Conservation (phyloP, 1,140 invertebrate species). For the Agrypnia vestita region DNA sequence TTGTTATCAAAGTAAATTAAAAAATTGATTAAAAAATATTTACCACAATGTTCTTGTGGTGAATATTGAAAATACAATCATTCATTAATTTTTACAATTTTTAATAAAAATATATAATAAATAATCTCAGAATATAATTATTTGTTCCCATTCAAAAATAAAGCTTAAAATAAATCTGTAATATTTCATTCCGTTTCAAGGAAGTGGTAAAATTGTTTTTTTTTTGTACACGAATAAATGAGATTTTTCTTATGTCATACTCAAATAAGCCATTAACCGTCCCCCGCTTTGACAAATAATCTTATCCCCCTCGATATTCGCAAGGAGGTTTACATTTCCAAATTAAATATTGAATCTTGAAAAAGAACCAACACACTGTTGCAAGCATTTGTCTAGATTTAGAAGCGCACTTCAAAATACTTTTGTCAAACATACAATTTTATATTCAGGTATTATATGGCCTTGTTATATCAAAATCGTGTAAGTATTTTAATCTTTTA, state of each 20-base stretch:
- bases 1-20: too few relatives aligned
- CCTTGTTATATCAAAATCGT: too few relatives aligned
- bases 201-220: conserved; percentile 32
- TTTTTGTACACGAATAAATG: conserved; percentile 20
- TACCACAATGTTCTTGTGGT: too few relatives aligned
- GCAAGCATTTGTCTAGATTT: conserved; percentile 31
- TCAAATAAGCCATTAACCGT: conserved; percentile 40
- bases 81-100: too few relatives aligned
- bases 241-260: conserved; percentile 43
- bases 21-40: too few relatives aligned
- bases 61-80: too few relatives aligned
- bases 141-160: too few relatives aligned
- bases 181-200: conserved; percentile 26
- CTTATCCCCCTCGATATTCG: conserved; percentile 12
- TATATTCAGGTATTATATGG: neutral
- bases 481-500: too few relatives aligned
- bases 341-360: conserved; percentile 49
- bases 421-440: neutral
- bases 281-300: conserved; percentile 44
- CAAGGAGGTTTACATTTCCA: conserved; percentile 36
- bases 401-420: neutral
- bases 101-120: too few relatives aligned
- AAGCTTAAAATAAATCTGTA: neutral
- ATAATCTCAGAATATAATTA: too few relatives aligned
- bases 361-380: conserved; percentile 41